Base-by-base conservation (phyloP, 2,888 invertebrate species). In the Polymixis flavicincta region DNA sequence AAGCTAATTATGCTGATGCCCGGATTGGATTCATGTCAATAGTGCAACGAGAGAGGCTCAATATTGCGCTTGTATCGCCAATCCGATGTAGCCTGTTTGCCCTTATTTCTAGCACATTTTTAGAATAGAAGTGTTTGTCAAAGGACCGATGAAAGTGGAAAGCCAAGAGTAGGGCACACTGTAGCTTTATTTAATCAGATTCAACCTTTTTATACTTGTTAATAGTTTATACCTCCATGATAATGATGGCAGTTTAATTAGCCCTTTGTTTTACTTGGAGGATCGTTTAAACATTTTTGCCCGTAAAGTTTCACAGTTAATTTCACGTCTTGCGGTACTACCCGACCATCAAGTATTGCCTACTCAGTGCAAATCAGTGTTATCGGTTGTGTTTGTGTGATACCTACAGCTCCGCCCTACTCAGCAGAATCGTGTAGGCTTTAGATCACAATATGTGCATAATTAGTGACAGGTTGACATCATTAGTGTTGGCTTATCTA, bases 401-500 rank as follows among this genome's bases (percentile, higher is more conserved):
- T 42, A 64, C n/a, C 45, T 67, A 64, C 32, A 65, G 55, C n/a
- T 55, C 59, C 22, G 19, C 17, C 32, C 52, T 52, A 60, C 80
- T 60, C 67, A 50, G 81, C 80, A 63, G 68, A 69, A 50, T 17
- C 50, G 25, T 80, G 75, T 80, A 64, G 45, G 81, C 84, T 59
- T 55, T 82, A 82, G 80, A 84, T 82, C 84, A 84, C 64, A 80
- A 82, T 82, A 68, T 55, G 67, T 59, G 74, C 74, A 74, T 82
- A 82, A 82, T 80, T 80, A 80, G 67, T 74, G 84, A 71, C 80
- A 71, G 80, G 59, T 78, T 64, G 67, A 70, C 67, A 52, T 74
- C 66, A 82, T 82, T 82, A 80, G 70, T 57, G 45, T 32, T 42
- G 22, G 80, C 67, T 74, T 81, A 82, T 82, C 70, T 68, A 67